Conservation (phyloP, 2,888 invertebrate species). For the Mesorhabditis sp. region DNA sequence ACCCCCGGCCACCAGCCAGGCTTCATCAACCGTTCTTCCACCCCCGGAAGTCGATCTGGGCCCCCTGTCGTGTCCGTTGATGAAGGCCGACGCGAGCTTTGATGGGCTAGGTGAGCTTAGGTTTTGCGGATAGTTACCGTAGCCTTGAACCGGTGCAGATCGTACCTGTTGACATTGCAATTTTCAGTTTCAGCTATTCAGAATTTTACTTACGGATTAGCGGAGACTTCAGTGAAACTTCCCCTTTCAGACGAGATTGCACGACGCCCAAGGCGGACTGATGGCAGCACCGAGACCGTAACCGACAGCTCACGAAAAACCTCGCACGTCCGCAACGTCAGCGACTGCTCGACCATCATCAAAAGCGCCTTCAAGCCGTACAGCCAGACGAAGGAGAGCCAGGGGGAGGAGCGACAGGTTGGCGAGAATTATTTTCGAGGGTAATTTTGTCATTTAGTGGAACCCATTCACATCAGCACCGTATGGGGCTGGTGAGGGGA, state of each 20-base stretch:
- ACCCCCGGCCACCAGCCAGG: background rate
- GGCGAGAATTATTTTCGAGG: background rate
- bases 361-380: constrained; percentile 42
- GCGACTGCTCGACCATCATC: constrained; percentile 27
- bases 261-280: background rate
- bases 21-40: background rate
- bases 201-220: too few species aligned
- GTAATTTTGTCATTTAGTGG: constrained; percentile 18
- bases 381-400: constrained; percentile 23
- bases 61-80: constrained; percentile 22
- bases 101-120: constrained; percentile 25
- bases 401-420: background rate
- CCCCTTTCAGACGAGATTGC: background rate
- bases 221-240: too few species aligned
- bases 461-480: constrained; percentile 48
- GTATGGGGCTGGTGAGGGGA: constrained; percentile 13
- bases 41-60: constrained; percentile 6
- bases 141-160: background rate
- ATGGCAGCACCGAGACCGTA: background rate
- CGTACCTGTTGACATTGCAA: background rate
- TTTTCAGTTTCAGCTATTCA: background rate
- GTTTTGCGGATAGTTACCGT: background rate
- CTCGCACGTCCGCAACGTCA: constrained; percentile 28
- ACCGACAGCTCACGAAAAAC: background rate
- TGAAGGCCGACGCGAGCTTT: constrained; percentile 29